phyloP scores from a whole-genome alignment of 2,888 invertebrate genomes.

The Anorthoa munda region DNA sequence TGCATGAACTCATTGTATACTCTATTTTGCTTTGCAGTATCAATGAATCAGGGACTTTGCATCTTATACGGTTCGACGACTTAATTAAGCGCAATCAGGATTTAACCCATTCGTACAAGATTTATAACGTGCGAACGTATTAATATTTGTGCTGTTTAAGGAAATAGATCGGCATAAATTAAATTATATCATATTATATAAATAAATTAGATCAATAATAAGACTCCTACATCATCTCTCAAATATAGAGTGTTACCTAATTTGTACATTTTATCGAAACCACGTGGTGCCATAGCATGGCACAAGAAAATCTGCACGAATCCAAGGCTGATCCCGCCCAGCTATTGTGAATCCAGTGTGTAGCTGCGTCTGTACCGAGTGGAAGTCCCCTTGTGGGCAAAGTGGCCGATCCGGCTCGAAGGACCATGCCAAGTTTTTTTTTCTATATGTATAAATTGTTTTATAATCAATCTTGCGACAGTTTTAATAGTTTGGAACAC shows the following conservation, averaged over 20 bases:
- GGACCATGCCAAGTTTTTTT: too few relatives aligned
- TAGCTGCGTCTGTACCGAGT: neutral
- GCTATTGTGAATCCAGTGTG: neutral
- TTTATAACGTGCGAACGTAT: conserved; percentile 47
- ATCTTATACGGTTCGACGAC: conserved; percentile 17
- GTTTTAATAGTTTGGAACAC: neutral
- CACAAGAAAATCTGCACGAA: too few relatives aligned
- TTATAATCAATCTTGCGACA: neutral
- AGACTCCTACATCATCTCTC: conserved; percentile 10
- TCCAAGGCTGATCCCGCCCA: neutral
- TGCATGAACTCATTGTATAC: neutral
- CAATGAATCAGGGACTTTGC: conserved; percentile 8
- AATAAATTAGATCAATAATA: conserved; percentile 21
- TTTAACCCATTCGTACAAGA: conserved; percentile 14
- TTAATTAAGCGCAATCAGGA: conserved; percentile 35
- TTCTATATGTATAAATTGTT: neutral
- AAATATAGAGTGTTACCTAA: conserved; percentile 16
- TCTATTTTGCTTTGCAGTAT: conserved; percentile 6
- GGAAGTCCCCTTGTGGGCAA: too few relatives aligned
- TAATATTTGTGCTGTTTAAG: conserved; percentile 15
- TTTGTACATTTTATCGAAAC: neutral
- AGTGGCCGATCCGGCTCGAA: too few relatives aligned
- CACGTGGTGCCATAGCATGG: neutral
- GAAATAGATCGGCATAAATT: conserved; percentile 33
- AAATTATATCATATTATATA: conserved; percentile 24